These are phyloP conservation scores for Hoplostethus atlanticus DNA, from an alignment of 2,797 vertebrate species.

Conservation along the genomic window DNA sequence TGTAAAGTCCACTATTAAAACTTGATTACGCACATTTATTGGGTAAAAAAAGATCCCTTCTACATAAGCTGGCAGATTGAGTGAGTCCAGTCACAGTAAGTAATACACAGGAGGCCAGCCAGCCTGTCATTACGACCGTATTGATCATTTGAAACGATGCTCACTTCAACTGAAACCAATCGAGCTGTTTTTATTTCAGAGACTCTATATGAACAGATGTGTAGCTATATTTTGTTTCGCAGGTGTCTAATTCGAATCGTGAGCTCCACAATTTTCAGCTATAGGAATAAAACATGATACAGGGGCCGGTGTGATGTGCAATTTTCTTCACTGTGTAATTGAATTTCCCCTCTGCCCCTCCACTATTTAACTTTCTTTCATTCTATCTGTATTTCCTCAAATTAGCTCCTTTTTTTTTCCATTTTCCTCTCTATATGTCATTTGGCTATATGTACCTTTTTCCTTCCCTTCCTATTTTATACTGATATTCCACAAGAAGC, in stretches of 20 bases:
- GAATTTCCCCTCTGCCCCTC: conserved; percentile 11
- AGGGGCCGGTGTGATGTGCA: conserved; percentile 15
- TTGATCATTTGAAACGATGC: conserved; percentile 39
- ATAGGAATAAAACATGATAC: conserved; percentile 25
- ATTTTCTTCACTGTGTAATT: conserved; percentile 23
- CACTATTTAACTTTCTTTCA: neutral
- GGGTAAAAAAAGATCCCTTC: conserved; percentile 10
- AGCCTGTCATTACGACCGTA: conserved; percentile 29
- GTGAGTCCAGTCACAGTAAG: conserved; percentile 9
- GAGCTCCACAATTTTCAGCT: conserved; percentile 11
- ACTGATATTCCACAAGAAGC: neutral
- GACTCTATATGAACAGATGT: conserved; percentile 25
- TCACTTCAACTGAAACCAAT: conserved; percentile 19
- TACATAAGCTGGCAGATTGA: conserved; percentile 21
- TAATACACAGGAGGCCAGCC: conserved; percentile 20
- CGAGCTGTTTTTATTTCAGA: conserved; percentile 21
- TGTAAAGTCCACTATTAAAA: conserved; percentile 31
- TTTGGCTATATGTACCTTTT: neutral
- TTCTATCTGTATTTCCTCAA: conserved; percentile 6
- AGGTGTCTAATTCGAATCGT: conserved; percentile 6
- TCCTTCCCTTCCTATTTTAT: neutral
- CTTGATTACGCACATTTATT: conserved; percentile 16
- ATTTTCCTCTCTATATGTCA: neutral
- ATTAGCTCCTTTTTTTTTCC: conserved; percentile 14
- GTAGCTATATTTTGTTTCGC: conserved; percentile 23